phyloP scores from a whole-genome alignment of 2,888 invertebrate species.

The Hirudinaria manillensis region DNA sequence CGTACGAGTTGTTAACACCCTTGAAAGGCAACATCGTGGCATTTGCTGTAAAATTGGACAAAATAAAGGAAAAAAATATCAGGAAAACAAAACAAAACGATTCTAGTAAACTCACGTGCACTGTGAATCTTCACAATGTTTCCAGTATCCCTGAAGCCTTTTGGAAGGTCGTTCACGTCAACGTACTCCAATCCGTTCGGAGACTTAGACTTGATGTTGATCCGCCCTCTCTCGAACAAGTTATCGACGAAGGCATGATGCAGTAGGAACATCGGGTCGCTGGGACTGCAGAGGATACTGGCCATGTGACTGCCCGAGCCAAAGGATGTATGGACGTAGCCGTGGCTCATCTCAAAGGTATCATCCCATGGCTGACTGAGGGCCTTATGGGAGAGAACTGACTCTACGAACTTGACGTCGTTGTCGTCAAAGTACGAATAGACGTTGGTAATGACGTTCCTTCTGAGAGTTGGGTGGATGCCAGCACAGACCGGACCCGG shows the following conservation, averaged over 20 bases:
- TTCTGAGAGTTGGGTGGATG: neutral
- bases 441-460: neutral
- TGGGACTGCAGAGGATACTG: constrained; percentile 47
- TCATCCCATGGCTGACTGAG: constrained; percentile 37
- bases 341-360: constrained; percentile 44
- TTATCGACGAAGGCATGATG: constrained; percentile 50
- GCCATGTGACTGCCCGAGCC: constrained; percentile 45
- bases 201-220: neutral
- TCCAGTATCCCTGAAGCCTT: neutral
- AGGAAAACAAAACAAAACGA: neutral
- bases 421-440: constrained; percentile 3
- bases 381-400: neutral
- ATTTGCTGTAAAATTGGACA: neutral
- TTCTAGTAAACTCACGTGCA: neutral
- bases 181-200: neutral
- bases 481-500: neutral
- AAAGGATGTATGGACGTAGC: constrained; percentile 46
- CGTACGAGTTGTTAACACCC: neutral
- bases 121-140: neutral
- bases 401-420: neutral
- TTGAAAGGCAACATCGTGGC: constrained; percentile 12
- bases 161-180: constrained; percentile 7
- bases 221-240: constrained; percentile 46
- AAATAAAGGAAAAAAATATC: no score
- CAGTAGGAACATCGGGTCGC: constrained; percentile 51